Base-by-base conservation (phyloP, 1,140 invertebrate species). In the Zophobas morio region DNA sequence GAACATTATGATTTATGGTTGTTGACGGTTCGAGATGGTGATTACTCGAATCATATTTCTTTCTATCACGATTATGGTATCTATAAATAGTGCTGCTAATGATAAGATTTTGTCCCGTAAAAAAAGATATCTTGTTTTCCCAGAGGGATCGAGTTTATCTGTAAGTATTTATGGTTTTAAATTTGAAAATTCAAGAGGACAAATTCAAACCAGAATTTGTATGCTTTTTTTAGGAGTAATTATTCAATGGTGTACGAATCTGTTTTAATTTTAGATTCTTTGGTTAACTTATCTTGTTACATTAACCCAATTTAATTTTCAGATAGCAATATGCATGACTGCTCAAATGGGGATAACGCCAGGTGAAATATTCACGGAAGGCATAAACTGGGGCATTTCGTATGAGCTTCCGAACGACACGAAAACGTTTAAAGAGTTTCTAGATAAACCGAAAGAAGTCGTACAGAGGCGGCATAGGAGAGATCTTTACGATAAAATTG, bases 311-410 rank as follows among this genome's bases (percentile, higher is more conserved):
- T 66, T 66, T 66, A 66, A 66, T 66, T 66, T 66, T 42, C 60
- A 66, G 42, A 36, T 63, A 42, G 56, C 60, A 60, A 47, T 75
- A 37, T 66, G 56, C 35, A 53, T 51, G 60, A 53, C 54, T 35
- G 6, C 56, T 35, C 60, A 75, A 53, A 75, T 47, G 36, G 60
- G 74, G 47, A 60, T 63, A 75, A 47, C 66, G 35, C 75, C 75
- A 49, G 49, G 46, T 54, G 42, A 76, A 76, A 76, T 76, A 66
- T 93, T 92, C 82, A 92, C 91, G 0, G 91, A 92, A 80, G 91
- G 91, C 1, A 80, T 93, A 5, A 94, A 94, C 85, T 95, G 93
- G 93, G 93, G 93, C 70, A 91, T 94, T 46, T 92, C 93, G 0
- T 95, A 94, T 79, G 93, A 94, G 81, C 84, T 95, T 51, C 93